Conservation (phyloP, 1,140 invertebrate species). For the Psix sp. region DNA sequence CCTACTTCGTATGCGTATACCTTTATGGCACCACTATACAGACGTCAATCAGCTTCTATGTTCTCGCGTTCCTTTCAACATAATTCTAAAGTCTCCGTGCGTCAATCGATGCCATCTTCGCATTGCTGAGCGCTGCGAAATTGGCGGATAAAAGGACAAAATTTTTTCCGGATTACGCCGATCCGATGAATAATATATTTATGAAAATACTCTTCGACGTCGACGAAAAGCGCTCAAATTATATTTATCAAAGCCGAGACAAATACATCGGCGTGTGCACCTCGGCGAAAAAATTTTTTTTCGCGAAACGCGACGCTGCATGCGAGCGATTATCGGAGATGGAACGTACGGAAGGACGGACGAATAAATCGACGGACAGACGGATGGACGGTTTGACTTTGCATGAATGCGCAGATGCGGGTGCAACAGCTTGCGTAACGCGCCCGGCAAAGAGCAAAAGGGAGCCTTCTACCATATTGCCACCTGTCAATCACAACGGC, state of each 20-base stretch:
- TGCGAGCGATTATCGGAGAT: slow-evolving; percentile 71
- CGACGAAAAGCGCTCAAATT: slow-evolving; percentile 6
- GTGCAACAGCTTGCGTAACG: slow-evolving; percentile 78
- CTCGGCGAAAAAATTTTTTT: slow-evolving; percentile 40
- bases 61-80: slow-evolving; percentile 68
- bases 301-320: slow-evolving; percentile 39
- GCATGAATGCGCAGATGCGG: slow-evolving; percentile 78
- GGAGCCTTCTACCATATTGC: slow-evolving; percentile 71
- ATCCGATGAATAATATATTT: slow-evolving; percentile 29
- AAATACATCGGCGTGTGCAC: slow-evolving; percentile 14
- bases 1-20: slow-evolving; percentile 69
- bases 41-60: slow-evolving; percentile 68
- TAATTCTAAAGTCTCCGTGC: slow-evolving; percentile 69
- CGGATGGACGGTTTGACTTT: slow-evolving; percentile 75
- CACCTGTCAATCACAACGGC: slow-evolving; percentile 77
- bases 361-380: slow-evolving; percentile 67
- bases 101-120: slow-evolving; percentile 64
- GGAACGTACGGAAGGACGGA: slow-evolving; percentile 66
- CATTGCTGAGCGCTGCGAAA: slow-evolving; percentile 37
- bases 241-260: slow-evolving; percentile 43
- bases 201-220: slow-evolving; percentile 18
- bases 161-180: slow-evolving; percentile 16
- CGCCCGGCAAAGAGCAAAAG: slow-evolving; percentile 74
- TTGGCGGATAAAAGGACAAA: slow-evolving; percentile 29
- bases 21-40: slow-evolving; percentile 69